Percentiles rank a stretch among this genome's conserved stretches.
These are phyloP conservation scores for Leucoraja erinaceus DNA, from an alignment of 2,113 vertebrate species.

Conservation along the genomic window DNA sequence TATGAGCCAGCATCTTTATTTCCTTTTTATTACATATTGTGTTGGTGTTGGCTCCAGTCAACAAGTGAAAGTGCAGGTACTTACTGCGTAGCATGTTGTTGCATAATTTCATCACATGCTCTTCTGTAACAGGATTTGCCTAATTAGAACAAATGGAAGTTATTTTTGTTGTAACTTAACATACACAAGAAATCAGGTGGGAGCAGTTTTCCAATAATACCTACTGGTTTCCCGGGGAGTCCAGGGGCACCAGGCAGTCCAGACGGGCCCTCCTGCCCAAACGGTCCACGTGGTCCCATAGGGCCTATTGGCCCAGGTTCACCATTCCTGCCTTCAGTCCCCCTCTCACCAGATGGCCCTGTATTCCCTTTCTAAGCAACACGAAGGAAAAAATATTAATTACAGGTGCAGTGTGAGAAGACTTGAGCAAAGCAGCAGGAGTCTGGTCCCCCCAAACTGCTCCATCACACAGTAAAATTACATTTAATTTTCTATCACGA, in stretches of 20 bases:
- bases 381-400: background rate
- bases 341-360: constrained; percentile 38
- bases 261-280: constrained; percentile 36
- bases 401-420: background rate
- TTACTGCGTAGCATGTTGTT: constrained; percentile 40
- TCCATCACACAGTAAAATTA: background rate
- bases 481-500: background rate
- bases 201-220: background rate
- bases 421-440: background rate
- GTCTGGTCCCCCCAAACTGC: background rate
- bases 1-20: too few relatives aligned
- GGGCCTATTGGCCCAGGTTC: constrained; percentile 37
- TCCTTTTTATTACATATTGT: too few relatives aligned
- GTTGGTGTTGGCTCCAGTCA: background rate
- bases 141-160: constrained; percentile 9
- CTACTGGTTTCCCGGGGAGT: constrained; percentile 46
- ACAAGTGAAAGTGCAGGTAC: constrained; percentile 5
- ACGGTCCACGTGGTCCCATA: constrained; percentile 39
- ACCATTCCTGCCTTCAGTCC: constrained; percentile 41
- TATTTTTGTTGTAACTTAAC: background rate
- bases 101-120: constrained; percentile 42
- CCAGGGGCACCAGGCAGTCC: constrained; percentile 39
- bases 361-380: constrained; percentile 41
- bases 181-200: background rate
- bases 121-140: constrained; percentile 41